Evolutionary conservation across 1,140 invertebrate species (phyloP).

Genomic region (Hylaeus anthracinus): DNA sequence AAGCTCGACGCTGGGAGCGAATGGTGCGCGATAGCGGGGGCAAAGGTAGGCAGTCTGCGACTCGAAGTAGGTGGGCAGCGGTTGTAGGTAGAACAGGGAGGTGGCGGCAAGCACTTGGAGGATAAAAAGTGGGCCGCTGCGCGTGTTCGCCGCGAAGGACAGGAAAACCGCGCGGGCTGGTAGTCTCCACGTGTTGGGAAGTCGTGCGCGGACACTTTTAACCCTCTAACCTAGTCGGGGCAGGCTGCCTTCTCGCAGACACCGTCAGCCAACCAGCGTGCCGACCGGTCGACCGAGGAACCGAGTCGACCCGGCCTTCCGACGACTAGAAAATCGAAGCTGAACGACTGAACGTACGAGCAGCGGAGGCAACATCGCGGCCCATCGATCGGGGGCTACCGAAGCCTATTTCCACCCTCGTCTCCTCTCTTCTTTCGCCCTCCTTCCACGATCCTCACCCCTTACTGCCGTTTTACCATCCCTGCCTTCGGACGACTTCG

Average conservation of each 20-base stretch:
- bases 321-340: constrained; percentile 50
- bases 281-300: constrained; percentile 48
- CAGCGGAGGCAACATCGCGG: constrained; percentile 46
- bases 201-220: constrained; percentile 42
- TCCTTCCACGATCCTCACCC: constrained; percentile 25
- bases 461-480: background rate
- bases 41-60: background rate
- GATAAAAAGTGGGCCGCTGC: constrained; percentile 22
- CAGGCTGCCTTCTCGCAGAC: constrained; percentile 2
- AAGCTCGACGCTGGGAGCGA: background rate
- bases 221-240: constrained; percentile 46
- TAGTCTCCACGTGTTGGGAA: constrained; percentile 31
- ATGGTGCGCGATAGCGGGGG: background rate
- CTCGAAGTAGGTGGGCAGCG: background rate
- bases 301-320: constrained; percentile 43
- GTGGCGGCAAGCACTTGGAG: background rate
- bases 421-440: constrained; percentile 12
- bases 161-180: constrained; percentile 1
- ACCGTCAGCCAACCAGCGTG: constrained; percentile 32
- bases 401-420: constrained; percentile 40
- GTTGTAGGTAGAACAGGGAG: background rate
- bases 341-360: constrained; percentile 39
- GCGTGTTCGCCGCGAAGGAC: constrained; percentile 9
- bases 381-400: constrained; percentile 43
- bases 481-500: background rate